phyloP scores from a whole-genome alignment of 2,113 vertebrate genomes.

The Oryzias woworae region DNA sequence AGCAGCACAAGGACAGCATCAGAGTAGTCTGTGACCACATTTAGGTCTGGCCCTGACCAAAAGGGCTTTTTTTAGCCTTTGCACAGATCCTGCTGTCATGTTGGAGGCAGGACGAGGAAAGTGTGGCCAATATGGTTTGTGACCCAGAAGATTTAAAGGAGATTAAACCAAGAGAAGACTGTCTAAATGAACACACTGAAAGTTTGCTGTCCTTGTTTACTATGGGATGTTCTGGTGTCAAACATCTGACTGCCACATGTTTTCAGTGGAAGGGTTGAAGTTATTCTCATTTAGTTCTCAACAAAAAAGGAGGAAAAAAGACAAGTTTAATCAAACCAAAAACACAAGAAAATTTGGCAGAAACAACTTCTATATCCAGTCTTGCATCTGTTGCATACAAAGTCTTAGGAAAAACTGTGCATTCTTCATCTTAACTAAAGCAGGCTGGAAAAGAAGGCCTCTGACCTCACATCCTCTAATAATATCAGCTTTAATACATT shows the following conservation, averaged over 20 bases:
- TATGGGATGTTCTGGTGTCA: slow-evolving; percentile 6
- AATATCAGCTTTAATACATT: slow-evolving; percentile 18
- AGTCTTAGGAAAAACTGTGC: neutral
- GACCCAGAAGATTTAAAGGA: slow-evolving; percentile 47
- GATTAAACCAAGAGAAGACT: slow-evolving; percentile 35
- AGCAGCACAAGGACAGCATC: slow-evolving; percentile 32
- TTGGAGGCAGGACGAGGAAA: slow-evolving; percentile 34
- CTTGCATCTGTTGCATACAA: too few relatives aligned
- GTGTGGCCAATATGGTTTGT: slow-evolving; percentile 37
- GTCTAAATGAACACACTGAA: slow-evolving; percentile 4
- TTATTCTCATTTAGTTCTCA: too few relatives aligned
- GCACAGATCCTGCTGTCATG: slow-evolving; percentile 32
- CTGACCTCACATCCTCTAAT: slow-evolving; percentile 10
- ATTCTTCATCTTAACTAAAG: slow-evolving; percentile 16
- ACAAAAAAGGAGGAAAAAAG: too few relatives aligned
- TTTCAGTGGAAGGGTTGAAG: slow-evolving; percentile 2
- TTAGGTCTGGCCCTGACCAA: slow-evolving; percentile 21
- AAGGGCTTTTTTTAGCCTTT: slow-evolving; percentile 7
- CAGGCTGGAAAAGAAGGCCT: slow-evolving; percentile 11
- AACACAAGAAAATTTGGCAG: too few relatives aligned
- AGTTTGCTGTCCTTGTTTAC: slow-evolving; percentile 8
- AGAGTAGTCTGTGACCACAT: slow-evolving; percentile 34
- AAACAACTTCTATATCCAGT: too few relatives aligned
- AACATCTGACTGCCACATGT: neutral
- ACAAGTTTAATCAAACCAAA: too few relatives aligned